Evolutionary conservation across 1,140 invertebrate species (phyloP), one percentile per base, ranked within the genome.

Genomic region (Macrotrachela quadricornifera): DNA sequence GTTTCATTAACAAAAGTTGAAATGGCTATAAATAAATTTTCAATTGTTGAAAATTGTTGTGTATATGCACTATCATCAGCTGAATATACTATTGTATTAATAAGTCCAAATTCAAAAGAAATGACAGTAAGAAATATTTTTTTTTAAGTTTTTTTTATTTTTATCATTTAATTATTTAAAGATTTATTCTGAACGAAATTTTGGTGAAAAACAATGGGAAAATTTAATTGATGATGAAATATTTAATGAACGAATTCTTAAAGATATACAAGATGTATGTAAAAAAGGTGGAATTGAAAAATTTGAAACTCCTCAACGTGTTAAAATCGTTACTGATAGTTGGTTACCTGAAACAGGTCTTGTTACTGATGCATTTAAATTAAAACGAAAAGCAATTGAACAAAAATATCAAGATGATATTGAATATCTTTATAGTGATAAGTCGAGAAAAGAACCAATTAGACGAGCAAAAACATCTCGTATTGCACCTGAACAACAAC

Each of bases 311-410:
- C 91, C 91, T 0, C 77, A 79, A n/a, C 85, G 81, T 6, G 77
- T 94, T 10, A 84, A 82, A 65, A 70, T 97, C 16, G 81, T 81
- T 60, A 72, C 79, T 18, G 88, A 94, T 60, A 79, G 83, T 45
- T 96, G 91, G 91, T 85, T 85, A 0, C 86, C 90, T 0, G 87
- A 91, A 64, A 84, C 82, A 76, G 88, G 87, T 41, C 75, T 96
- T 14, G 85, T 78, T 4, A 96, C 91, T n/a, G 91, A 91, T 58
- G 88, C 91, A 44, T 86, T 94, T 68, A 96, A 96, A 72, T 74
- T 96, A 57, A 91, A 91, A 70, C 76, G 91, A 46, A 54, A 48
- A 37, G 52, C 37, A 42, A 54, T 54, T 16, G 46, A 49, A 48
- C 36, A 43, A 17, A 43, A 46, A 15, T 54, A 54, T 41, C 39